Evolutionary conservation across 2,797 vertebrate genomes (phyloP), one percentile per base, ranked within the genome.

Genomic region (Haliaeetus albicilla): DNA sequence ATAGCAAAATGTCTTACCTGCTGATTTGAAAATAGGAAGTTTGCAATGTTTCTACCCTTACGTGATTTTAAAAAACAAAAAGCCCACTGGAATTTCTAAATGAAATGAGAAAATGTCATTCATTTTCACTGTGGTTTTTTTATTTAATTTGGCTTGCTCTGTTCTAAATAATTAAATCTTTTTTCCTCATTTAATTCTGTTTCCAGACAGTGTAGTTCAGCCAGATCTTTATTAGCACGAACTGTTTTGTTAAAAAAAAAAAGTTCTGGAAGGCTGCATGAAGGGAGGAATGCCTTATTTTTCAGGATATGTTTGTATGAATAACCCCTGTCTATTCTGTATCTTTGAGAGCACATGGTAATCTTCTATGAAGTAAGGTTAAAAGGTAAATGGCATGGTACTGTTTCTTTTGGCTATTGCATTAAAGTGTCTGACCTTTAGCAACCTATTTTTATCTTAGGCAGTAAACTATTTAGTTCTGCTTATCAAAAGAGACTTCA

Each of bases 401-500:
- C 61, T 93, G 73, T 90, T 93, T 96, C 79, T 96, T 95, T 97
- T 97, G 96, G 95, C 96, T 96, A 20, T 89, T 94, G 64, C 41
- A 75, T 67, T 84, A 64, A 96, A 91, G 76, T 74, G 54, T 83
- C 94, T 91, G 93, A 75, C 95, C 95, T 96, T 93, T 95, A 94
- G 95, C 84, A 96, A 93, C 69, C 94, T 96, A 87, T 90, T 97
- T 91, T 97, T 97, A 95, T 97, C 94, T 96, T 79, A 53, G 90
- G 74, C 91, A 93, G 59, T 97, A 95, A 95, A 96, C 46, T 96
- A 25, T 92, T 96, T 89, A 87, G 73, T 93, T 95, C 81, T 97
- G 81, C 90, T 97, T 96, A 95, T 96, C 83, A 80, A 95, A 97
- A 96, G 95, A 97, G 76, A 81, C 93, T 97, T 97, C 77, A 61